Evolutionary conservation across 2,113 vertebrate species (phyloP).

Genomic region (Bujurquina vittata): DNA sequence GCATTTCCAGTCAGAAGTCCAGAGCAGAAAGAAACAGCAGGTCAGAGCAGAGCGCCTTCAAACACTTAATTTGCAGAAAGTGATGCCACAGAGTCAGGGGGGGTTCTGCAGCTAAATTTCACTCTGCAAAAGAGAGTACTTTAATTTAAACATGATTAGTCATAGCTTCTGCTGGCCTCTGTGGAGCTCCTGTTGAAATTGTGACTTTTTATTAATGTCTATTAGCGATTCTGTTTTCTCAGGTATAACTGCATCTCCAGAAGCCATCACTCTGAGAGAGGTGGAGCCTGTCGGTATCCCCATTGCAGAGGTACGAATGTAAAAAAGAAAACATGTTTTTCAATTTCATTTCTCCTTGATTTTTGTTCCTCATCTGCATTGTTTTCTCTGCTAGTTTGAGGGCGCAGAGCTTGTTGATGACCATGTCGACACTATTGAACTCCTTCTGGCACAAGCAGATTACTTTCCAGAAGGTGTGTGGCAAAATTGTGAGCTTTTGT

Average conservation of each 20-base stretch:
- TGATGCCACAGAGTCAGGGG: constrained; percentile 10
- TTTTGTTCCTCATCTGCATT: neutral
- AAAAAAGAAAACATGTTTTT: neutral
- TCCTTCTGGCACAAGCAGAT: constrained; percentile 80
- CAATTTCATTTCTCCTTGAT: neutral
- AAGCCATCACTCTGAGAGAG: constrained; percentile 84
- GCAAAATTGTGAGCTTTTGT: neutral
- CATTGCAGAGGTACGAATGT: constrained; percentile 71
- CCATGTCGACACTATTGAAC: constrained; percentile 68
- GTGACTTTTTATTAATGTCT: neutral
- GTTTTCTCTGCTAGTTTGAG: constrained; percentile 67
- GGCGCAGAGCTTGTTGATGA: constrained; percentile 79
- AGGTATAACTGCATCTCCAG: constrained; percentile 75
- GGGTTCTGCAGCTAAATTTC: neutral
- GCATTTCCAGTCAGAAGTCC: neutral
- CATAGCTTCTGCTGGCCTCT: neutral
- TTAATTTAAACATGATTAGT: constrained; percentile 44
- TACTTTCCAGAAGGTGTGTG: constrained; percentile 74
- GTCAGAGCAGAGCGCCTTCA: neutral
- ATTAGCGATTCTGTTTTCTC: neutral
- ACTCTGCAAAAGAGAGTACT: neutral
- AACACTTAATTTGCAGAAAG: constrained; percentile 23
- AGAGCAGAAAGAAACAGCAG: neutral
- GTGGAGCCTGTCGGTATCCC: constrained; percentile 66
- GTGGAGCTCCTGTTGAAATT: neutral